Evolutionary conservation across 2,113 vertebrate genomes (phyloP).

Genomic region (Merops nubicus): DNA sequence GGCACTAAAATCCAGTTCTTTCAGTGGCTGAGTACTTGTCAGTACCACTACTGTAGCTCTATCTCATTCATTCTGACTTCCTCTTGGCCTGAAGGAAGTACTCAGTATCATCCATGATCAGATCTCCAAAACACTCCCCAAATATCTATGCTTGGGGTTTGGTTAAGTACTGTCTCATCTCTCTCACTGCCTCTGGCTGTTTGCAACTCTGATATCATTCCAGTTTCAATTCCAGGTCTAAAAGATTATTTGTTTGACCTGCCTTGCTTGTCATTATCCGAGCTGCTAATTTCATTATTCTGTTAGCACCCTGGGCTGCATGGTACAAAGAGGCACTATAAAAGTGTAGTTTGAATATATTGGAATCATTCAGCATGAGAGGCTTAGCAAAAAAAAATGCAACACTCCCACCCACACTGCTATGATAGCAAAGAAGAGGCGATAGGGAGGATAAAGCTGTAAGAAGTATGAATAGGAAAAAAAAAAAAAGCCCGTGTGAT

Average conservation of each 20-base stretch:
- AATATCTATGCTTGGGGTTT: constrained; percentile 9
- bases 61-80: neutral
- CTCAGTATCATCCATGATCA: neutral
- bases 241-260: constrained; percentile 71
- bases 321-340: constrained; percentile 55
- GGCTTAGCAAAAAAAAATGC: constrained; percentile 53
- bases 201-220: constrained; percentile 26
- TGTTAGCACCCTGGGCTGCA: constrained; percentile 73
- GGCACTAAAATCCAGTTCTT: neutral
- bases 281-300: constrained; percentile 79
- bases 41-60: neutral
- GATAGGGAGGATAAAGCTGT: neutral
- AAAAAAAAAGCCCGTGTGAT: neutral
- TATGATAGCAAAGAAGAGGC: constrained; percentile 26
- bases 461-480: neutral
- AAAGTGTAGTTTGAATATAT: constrained; percentile 77
- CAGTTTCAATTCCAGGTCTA: constrained; percentile 30
- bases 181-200: constrained; percentile 23
- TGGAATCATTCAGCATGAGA: constrained; percentile 68
- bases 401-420: constrained; percentile 55
- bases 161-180: constrained; percentile 19
- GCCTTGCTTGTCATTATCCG: constrained; percentile 68
- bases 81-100: neutral
- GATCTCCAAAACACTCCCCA: constrained; percentile 17
- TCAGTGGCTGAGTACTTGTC: neutral